Conservation (phyloP, 2,888 invertebrate genomes). For the Pachycephus smyrnensis region DNA sequence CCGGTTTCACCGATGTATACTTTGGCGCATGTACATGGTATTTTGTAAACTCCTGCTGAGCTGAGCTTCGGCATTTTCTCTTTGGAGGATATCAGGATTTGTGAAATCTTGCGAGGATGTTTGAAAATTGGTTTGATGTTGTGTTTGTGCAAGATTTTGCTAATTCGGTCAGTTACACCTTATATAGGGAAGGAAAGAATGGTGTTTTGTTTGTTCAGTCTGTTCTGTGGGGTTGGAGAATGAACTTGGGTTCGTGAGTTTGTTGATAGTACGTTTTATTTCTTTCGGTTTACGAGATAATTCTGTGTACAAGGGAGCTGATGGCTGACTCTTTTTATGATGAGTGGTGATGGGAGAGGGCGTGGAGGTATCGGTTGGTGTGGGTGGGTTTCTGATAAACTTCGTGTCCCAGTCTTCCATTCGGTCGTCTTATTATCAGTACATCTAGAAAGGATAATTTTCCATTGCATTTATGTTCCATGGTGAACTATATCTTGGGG, state of each 20-base stretch:
- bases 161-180: too few species aligned
- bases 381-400: constrained; percentile 34
- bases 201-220: too few species aligned
- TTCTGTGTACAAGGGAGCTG: constrained; percentile 10
- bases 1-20: too few species aligned
- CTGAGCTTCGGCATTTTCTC: too few species aligned
- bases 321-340: constrained; percentile 18
- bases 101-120: too few species aligned
- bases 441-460: constrained; percentile 34
- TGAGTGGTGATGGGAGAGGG: constrained; percentile 18
- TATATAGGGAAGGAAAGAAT: too few species aligned
- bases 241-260: not conserved
- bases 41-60: too few species aligned
- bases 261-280: not conserved
- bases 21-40: too few species aligned
- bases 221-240: too few species aligned
- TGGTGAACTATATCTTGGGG: constrained; percentile 32
- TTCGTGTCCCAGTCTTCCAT: constrained; percentile 24
- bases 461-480: constrained; percentile 29
- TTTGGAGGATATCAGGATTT: too few species aligned
- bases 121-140: too few species aligned
- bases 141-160: too few species aligned
- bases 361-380: constrained; percentile 25
- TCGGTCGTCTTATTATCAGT: constrained; percentile 14
- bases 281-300: not conserved